Conservation (phyloP, 2,797 vertebrate genomes). For the Clamator glandarius region DNA sequence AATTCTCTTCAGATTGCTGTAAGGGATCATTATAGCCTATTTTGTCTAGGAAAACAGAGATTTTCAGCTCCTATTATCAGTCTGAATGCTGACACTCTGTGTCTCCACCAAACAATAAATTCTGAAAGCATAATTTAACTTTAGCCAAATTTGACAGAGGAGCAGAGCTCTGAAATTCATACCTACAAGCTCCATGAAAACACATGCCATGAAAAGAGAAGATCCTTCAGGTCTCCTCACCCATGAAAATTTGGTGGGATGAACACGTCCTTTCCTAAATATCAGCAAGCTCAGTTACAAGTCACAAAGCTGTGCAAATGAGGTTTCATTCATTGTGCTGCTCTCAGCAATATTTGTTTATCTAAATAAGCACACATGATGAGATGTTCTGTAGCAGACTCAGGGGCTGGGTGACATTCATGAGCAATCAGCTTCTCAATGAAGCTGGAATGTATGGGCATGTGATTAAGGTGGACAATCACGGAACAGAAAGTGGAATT, state of each 20-base stretch:
- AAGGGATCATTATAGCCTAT: background rate
- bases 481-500: background rate
- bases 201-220: background rate
- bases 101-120: background rate
- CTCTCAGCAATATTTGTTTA: constrained; percentile 55
- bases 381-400: background rate
- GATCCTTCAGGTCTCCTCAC: background rate
- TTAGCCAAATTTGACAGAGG: background rate
- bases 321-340: background rate
- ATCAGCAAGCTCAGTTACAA: background rate
- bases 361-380: background rate
- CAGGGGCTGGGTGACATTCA: constrained; percentile 46
- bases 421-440: constrained; percentile 63
- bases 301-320: constrained; percentile 11
- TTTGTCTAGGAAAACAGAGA: background rate
- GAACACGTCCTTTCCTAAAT: background rate
- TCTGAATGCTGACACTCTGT: background rate
- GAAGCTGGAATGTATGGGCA: constrained; percentile 32
- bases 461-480: constrained; percentile 53
- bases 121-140: background rate
- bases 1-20: background rate
- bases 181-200: background rate
- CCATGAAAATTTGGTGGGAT: background rate
- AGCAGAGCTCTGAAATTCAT: background rate
- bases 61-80: background rate